Evolutionary conservation across 1,140 invertebrate genomes (phyloP).

Genomic region (Conus ventricosus): DNA sequence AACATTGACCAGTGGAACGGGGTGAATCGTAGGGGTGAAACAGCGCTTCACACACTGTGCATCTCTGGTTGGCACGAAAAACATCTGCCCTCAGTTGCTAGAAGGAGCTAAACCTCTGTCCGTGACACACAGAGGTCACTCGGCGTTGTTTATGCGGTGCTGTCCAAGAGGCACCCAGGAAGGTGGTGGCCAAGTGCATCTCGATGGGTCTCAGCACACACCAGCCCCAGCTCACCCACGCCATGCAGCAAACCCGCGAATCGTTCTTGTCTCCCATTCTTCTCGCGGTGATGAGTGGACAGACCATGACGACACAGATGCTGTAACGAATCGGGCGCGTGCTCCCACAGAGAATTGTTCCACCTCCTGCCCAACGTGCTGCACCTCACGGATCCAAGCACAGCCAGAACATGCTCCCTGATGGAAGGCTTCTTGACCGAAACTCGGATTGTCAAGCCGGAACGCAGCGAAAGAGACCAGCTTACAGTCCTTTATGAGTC

Average conservation of each 20-base stretch:
- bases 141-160: background rate
- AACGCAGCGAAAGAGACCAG: too few relatives aligned
- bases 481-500: too few relatives aligned
- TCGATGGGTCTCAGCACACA: background rate
- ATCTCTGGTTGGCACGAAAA: background rate
- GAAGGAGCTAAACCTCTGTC: background rate
- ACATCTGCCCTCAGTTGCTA: background rate
- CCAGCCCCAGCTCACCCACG: background rate
- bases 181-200: constrained; percentile 1
- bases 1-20: background rate
- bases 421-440: background rate
- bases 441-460: background rate
- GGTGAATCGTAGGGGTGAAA: background rate
- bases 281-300: background rate
- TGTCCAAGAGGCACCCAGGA: background rate
- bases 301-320: background rate
- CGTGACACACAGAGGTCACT: background rate
- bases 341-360: background rate
- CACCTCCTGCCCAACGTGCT: background rate
- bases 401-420: background rate
- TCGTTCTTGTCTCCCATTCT: background rate
- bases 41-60: background rate
- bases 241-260: background rate
- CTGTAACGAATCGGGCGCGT: background rate
- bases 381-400: background rate